Evolutionary conservation across 2,113 vertebrate genomes (phyloP), one percentile per base, ranked within the genome.

Genomic region (Fregata magnificens): DNA sequence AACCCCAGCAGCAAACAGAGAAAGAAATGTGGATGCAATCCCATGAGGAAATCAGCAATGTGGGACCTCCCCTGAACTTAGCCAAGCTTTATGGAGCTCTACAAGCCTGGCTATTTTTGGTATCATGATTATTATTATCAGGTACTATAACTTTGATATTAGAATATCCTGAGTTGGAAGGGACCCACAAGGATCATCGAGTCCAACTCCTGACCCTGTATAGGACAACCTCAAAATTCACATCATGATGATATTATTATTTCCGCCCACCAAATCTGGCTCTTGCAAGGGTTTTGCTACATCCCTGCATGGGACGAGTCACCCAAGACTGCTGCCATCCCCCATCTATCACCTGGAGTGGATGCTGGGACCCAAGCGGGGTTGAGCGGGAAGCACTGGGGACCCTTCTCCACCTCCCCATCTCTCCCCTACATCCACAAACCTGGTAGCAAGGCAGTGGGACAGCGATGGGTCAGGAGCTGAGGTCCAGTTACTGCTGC

Each of bases 401-500:
- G 50, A 85, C 3, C 13, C 11, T 22, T 18, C 8, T 25, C 20
- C 69, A 69, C 13, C 13, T 49, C 38, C 29, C 22, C 29, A 40
- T 29, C 25, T 45, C 45, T 34, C 78, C 31, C 18, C 26, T 12
- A 20, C 24, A 56, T 40, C 58, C 50, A 12, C 29, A 74, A 90
- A 93, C 4, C 66, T 21, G 0, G 0, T 9, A 55, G 6, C 0
- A 2, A 72, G 15, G 17, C 44, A 67, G 16, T 0, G 4, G 47
- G 42, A 77, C 0, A 0, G 25, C 4, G 1, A 69, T 0, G 6
- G n/a, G 56, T 16, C 0, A 0, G 17, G 59, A 86, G n/a, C 49
- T 5, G 0, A 0, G 0, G 40, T 18, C 52, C 34, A 9, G 4
- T 36, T 20, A 29, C 15, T 10, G 47, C 6, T 34, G 40, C 18